phyloP scores from a whole-genome alignment of 2,113 vertebrate species.

The Gymnogyps californianus region DNA sequence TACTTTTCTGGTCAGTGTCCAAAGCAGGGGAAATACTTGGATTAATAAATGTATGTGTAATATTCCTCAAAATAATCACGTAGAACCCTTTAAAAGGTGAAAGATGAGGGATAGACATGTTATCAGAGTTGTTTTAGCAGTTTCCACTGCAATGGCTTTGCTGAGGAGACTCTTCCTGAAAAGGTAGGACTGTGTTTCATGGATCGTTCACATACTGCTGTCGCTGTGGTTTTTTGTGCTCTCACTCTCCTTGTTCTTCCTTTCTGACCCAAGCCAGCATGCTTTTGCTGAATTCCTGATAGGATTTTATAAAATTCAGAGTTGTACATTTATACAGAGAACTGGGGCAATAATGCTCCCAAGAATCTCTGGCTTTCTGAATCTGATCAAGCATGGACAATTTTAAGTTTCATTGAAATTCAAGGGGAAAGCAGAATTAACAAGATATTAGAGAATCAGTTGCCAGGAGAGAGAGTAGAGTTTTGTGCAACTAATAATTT shows the following conservation, averaged over 20 bases:
- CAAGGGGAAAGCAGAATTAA: background rate
- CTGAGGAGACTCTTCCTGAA: background rate
- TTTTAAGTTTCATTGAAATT: background rate
- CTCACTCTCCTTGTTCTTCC: background rate
- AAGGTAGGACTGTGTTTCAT: background rate
- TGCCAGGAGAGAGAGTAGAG: background rate
- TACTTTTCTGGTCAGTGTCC: background rate
- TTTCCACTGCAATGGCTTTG: background rate
- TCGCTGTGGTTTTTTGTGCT: background rate
- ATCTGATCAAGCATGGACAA: background rate
- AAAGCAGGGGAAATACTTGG: background rate
- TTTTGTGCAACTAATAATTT: background rate
- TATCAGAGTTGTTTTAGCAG: background rate
- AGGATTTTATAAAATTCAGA: background rate
- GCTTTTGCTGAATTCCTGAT: background rate
- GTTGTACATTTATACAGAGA: background rate
- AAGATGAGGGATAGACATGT: rapidly evolving
- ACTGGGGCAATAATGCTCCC: background rate
- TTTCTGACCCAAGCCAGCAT: background rate
- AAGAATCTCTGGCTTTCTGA: background rate
- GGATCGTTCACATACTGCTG: background rate
- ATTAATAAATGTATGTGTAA: background rate
- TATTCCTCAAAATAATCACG: background rate
- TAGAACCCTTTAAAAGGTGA: background rate
- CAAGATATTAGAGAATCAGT: background rate